A percentile compares a stretch with the other conserved stretches of the same genome.
These are phyloP conservation scores for Hiodon tergisus DNA, from an alignment of 2,113 vertebrate genomes.

Conservation along the genomic window DNA sequence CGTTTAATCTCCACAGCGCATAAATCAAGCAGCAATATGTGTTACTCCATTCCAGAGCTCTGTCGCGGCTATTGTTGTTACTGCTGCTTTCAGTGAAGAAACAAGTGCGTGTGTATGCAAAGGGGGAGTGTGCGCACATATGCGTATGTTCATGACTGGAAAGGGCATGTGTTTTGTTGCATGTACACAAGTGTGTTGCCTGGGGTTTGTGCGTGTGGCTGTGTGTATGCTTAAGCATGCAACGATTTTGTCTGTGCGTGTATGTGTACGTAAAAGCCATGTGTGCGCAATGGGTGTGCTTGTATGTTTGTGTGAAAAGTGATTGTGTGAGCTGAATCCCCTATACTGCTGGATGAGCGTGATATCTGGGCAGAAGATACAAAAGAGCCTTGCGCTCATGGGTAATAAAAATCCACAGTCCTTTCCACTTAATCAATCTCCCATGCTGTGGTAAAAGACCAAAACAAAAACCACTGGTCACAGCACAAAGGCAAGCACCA, in stretches of 20 bases:
- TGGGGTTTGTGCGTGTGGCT: neutral
- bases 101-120: neutral
- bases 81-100: slow-evolving; percentile 4
- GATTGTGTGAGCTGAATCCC: neutral
- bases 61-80: neutral
- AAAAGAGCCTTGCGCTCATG: neutral
- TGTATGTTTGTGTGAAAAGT: neutral
- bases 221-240: neutral
- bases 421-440: neutral
- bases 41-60: neutral
- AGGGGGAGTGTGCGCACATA: too few species aligned
- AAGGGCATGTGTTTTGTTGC: neutral
- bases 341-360: neutral
- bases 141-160: neutral
- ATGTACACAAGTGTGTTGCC: neutral
- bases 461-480: neutral
- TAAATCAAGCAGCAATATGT: neutral
- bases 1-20: neutral
- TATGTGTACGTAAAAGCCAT: neutral
- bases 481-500: neutral
- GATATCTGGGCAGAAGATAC: neutral
- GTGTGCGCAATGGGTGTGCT: neutral
- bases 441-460: neutral
- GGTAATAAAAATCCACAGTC: neutral
- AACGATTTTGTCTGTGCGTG: neutral